Percentiles rank a stretch among this genome's conserved stretches.
Conservation (phyloP, 2,888 invertebrate species). For the Agrypnus murinus region DNA sequence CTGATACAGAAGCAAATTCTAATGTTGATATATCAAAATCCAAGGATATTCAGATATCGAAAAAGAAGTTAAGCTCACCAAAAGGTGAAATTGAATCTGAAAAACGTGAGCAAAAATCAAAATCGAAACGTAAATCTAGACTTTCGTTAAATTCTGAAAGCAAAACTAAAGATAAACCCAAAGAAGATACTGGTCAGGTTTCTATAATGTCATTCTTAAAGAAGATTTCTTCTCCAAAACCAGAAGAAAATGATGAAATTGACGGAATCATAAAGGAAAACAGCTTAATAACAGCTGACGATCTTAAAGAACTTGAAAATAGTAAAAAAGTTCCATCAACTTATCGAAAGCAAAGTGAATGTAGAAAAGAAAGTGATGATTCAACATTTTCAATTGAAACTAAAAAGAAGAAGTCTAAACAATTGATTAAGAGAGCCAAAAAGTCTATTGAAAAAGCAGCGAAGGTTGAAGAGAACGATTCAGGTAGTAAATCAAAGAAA, state of each 20-base stretch:
- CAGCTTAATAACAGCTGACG: too few relatives aligned
- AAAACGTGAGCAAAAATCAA: background rate
- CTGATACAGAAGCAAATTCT: too few relatives aligned
- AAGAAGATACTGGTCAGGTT: constrained; percentile 15
- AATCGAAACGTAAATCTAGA: constrained; percentile 10
- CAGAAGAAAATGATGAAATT: background rate
- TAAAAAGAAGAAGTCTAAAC: too few relatives aligned
- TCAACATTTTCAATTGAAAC: too few relatives aligned
- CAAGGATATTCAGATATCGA: background rate
- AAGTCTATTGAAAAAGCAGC: background rate
- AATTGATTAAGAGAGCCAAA: background rate
- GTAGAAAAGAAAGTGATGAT: background rate
- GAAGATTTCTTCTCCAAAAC: background rate
- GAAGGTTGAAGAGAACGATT: background rate
- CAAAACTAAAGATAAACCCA: constrained; percentile 8
- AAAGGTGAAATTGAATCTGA: background rate
- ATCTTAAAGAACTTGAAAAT: too few relatives aligned
- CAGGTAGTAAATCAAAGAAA: background rate
- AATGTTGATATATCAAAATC: background rate
- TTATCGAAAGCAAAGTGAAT: background rate
- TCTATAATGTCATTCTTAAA: constrained; percentile 36
- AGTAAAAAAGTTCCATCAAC: too few relatives aligned
- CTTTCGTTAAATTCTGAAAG: constrained; percentile 30
- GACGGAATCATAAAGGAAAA: background rate
- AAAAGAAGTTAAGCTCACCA: background rate